Percentiles rank a stretch among this genome's conserved stretches.
Conservation (phyloP, 2,797 vertebrate species). For the Pterois miles region DNA sequence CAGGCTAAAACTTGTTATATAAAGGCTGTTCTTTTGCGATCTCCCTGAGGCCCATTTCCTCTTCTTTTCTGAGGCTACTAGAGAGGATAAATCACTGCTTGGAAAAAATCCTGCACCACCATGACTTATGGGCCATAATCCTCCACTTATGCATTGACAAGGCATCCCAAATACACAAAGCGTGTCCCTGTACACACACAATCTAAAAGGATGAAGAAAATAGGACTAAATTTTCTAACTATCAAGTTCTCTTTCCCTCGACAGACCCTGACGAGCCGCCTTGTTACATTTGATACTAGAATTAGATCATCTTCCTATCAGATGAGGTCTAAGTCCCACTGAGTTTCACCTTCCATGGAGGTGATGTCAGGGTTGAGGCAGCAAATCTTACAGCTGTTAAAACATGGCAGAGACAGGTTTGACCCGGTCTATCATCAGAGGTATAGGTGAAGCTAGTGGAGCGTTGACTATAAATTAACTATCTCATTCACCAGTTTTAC, state of each 20-base stretch:
- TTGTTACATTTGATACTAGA: conserved; percentile 49
- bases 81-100: conserved; percentile 56
- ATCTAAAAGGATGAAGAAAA: conserved; percentile 50
- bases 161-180: conserved; percentile 55
- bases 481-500: neutral
- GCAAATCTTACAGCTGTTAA: conserved; percentile 10
- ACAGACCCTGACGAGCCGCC: conserved; percentile 30
- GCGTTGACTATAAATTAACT: neutral
- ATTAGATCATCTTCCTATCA: conserved; percentile 74
- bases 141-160: conserved; percentile 62
- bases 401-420: conserved; percentile 6
- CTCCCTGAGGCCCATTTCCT: conserved; percentile 51
- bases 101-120: conserved; percentile 51
- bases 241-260: conserved; percentile 41
- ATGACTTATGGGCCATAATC: conserved; percentile 66
- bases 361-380: conserved; percentile 18
- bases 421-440: neutral
- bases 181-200: conserved; percentile 28
- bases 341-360: conserved; percentile 31
- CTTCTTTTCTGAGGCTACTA: conserved; percentile 55
- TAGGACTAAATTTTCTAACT: conserved; percentile 35
- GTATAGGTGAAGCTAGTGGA: conserved; percentile 4
- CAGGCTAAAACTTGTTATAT: conserved; percentile 52
- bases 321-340: conserved; percentile 31
- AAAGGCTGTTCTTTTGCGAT: conserved; percentile 53